These are phyloP conservation scores for Aspidiotus destructor DNA, from an alignment of 2,888 invertebrate genomes.

Conservation along the genomic window DNA sequence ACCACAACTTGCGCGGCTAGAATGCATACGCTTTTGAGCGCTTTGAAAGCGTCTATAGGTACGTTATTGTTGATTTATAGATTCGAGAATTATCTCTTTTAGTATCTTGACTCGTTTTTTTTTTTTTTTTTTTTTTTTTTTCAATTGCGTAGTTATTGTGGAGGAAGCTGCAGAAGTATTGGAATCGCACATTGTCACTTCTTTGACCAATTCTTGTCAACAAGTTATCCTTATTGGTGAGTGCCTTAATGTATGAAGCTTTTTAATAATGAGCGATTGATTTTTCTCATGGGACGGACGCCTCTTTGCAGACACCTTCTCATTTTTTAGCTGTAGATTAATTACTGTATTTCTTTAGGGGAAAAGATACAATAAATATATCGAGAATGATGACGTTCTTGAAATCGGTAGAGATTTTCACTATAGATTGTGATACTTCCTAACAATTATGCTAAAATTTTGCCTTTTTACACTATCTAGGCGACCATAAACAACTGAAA, in stretches of 20 bases:
- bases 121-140: not conserved
- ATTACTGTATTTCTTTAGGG: too few relatives aligned
- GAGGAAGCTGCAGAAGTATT: conserved; percentile 85
- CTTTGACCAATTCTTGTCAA: conserved; percentile 60
- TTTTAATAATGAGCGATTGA: too few relatives aligned
- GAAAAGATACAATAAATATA: too few relatives aligned
- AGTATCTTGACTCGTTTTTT: too few relatives aligned
- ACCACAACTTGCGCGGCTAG: conserved; percentile 71
- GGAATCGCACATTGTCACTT: conserved; percentile 70
- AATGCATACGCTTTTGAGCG: conserved; percentile 52
- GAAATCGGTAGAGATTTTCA: too few relatives aligned
- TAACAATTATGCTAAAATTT: too few relatives aligned
- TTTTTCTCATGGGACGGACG: too few relatives aligned
- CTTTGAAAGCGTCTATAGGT: conserved; percentile 45
- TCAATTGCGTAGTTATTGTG: conserved; percentile 48
- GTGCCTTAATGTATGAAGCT: not conserved
- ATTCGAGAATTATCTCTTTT: too few relatives aligned
- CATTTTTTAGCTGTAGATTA: too few relatives aligned
- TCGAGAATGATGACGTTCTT: too few relatives aligned
- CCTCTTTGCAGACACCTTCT: too few relatives aligned
- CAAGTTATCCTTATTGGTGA: conserved; percentile 71
- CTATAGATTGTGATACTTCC: too few relatives aligned
- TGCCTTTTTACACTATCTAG: conserved; percentile 41
- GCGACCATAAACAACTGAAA: conserved; percentile 71
- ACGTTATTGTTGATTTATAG: not conserved